These are phyloP conservation scores for Pseudanteris insignis DNA, from an alignment of 2,888 invertebrate species.

Conservation along the genomic window DNA sequence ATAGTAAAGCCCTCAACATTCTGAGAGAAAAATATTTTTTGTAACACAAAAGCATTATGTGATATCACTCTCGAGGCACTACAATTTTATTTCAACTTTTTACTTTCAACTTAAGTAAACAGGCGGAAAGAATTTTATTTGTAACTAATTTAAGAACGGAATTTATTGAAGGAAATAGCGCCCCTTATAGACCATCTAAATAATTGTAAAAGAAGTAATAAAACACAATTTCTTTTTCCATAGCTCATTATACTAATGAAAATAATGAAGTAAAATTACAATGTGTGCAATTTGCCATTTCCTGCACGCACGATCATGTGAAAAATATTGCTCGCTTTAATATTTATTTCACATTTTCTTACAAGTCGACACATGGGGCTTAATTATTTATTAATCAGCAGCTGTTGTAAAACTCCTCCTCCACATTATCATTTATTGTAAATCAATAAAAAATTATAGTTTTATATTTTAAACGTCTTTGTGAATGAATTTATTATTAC, in stretches of 20 bases:
- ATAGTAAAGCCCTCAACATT: conserved; percentile 18
- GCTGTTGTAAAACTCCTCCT: conserved; percentile 4
- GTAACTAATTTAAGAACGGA: no score
- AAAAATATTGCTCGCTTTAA: conserved; percentile 11
- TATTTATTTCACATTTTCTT: conserved; percentile 10
- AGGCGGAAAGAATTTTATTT: no score
- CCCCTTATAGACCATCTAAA: no score
- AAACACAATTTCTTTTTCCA: no score
- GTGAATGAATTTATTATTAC: no score
- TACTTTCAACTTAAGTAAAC: neutral
- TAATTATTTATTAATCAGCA: conserved; percentile 18
- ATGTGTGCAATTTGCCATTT: conserved; percentile 10
- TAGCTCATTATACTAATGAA: neutral
- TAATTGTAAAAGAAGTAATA: no score
- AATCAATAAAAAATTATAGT: no score
- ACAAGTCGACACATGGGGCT: conserved; percentile 7
- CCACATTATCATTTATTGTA: no score
- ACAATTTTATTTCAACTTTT: no score
- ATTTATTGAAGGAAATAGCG: no score
- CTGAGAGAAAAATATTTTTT: conserved; percentile 22
- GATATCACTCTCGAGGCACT: neutral
- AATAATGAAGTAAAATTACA: conserved; percentile 7
- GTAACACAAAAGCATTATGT: conserved; percentile 17
- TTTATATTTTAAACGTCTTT: no score
- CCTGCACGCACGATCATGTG: conserved; percentile 14